Evolutionary conservation across 2,888 invertebrate genomes (phyloP), one percentile per base, ranked within the genome.

Genomic region (Cephus runcator): DNA sequence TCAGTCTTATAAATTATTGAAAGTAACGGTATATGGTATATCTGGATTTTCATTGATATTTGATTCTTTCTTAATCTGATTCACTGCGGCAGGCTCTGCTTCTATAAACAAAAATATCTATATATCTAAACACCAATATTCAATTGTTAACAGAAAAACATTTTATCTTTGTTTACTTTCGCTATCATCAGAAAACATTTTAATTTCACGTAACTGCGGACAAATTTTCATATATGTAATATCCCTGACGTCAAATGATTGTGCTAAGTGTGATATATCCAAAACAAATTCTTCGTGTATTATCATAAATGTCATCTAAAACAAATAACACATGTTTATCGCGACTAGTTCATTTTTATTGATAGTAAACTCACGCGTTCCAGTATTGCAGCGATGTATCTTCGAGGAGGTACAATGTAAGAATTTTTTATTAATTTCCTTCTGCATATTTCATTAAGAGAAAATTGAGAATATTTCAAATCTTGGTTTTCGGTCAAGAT

Each of bases 221-320:
- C 56, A 30, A n/a, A 81, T 82, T 79, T 85, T 85, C 4, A 81
- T 75, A 35, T 85, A 87, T 31, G 83, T 83, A 36, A 78, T 81
- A 79, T 88, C 84, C 75, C 89, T 86, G 75, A 84, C 75, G 69
- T 90, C 90, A 11, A 79, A 73, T 12, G 84, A 77, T 12, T 81
- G 80, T 40, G 83, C 73, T 75, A 90, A 85, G 80, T 90, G 89
- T 73, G 30, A 68, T 12, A 78, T 83, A 35, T 85, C 84, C 36
- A 89, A 81, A 11, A 81, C 81, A 75, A 88, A 89, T 81, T 89
- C 88, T 79, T 90, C 86, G 33, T 89, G 90, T 71, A 88, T 77
- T 78, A 87, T 85, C 77, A 84, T 76, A 75, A 85, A 86, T 83
- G 88, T 84, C 84, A 89, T 88, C 90, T 90, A 75, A 74, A 68